Conservation (phyloP, 2,797 vertebrate genomes). For the Alosa sapidissima region DNA sequence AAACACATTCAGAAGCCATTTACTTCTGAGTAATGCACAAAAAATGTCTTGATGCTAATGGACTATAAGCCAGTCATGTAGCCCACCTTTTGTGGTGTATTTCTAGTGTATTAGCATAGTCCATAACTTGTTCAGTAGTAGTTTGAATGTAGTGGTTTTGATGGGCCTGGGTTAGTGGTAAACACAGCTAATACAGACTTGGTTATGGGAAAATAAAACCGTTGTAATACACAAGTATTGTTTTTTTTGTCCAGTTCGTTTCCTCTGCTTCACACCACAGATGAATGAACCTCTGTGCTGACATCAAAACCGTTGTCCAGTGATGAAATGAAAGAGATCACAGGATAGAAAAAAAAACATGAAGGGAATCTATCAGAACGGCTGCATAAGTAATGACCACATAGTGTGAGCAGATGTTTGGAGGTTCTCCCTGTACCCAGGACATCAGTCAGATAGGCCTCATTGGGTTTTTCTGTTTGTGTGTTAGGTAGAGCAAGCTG, state of each 20-base stretch:
- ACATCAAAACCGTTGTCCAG: slow-evolving; percentile 26
- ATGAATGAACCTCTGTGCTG: not conserved
- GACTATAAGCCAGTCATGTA: not conserved
- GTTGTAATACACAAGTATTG: not conserved
- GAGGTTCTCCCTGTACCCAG: slow-evolving; percentile 66
- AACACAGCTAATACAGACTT: not conserved
- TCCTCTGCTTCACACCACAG: not conserved
- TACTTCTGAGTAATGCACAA: slow-evolving; percentile 54
- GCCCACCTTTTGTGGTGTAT: not conserved
- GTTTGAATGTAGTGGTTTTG: not conserved
- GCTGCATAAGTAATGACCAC: slow-evolving; percentile 74
- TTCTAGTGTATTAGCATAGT: not conserved
- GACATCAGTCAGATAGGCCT: slow-evolving; percentile 78
- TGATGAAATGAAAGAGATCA: slow-evolving; percentile 29
- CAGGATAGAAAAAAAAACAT: slow-evolving; percentile 64
- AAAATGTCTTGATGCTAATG: not conserved
- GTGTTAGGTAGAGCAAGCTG: slow-evolving; percentile 77
- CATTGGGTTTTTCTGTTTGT: slow-evolving; percentile 76
- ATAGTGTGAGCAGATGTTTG: slow-evolving; percentile 82
- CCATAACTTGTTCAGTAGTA: not conserved
- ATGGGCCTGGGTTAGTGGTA: not conserved
- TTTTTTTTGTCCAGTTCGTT: not conserved
- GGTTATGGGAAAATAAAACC: not conserved
- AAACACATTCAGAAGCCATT: slow-evolving; percentile 58
- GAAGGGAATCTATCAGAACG: slow-evolving; percentile 52